These are phyloP conservation scores for Cremastobaeus sp. DNA, from an alignment of 2,888 invertebrate genomes.

Conservation along the genomic window DNA sequence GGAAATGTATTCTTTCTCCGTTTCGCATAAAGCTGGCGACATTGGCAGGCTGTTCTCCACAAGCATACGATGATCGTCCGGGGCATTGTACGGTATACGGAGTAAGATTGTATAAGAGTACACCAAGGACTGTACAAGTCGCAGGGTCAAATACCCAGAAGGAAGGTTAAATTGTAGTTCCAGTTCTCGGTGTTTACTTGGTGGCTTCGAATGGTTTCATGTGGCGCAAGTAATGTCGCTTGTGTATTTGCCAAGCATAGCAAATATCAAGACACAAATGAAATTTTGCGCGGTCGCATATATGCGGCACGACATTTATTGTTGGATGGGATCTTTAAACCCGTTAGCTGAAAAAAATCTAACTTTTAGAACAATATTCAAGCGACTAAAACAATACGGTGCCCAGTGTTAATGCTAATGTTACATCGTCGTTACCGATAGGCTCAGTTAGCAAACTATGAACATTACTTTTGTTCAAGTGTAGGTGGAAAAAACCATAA, in stretches of 20 bases:
- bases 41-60: slow-evolving; percentile 51
- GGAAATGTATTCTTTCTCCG: slow-evolving; percentile 36
- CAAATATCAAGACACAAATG: slow-evolving; percentile 43
- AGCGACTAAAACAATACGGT: slow-evolving; percentile 42
- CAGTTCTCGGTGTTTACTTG: slow-evolving; percentile 53
- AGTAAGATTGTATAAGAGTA: too few species aligned
- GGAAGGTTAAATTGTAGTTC: slow-evolving; percentile 59
- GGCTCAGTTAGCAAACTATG: too few species aligned
- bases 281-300: slow-evolving; percentile 12
- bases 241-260: slow-evolving; percentile 50
- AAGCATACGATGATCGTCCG: slow-evolving; percentile 55
- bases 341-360: slow-evolving; percentile 38
- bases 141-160: slow-evolving; percentile 63
- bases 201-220: slow-evolving; percentile 61
- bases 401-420: slow-evolving; percentile 52
- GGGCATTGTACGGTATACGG: slow-evolving; percentile 55
- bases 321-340: slow-evolving; percentile 42
- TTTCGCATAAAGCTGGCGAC: slow-evolving; percentile 56
- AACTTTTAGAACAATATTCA: slow-evolving; percentile 49
- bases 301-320: slow-evolving; percentile 54
- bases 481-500: slow-evolving; percentile 2
- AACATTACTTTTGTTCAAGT: too few species aligned
- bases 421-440: slow-evolving; percentile 35
- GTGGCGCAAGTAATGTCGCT: slow-evolving; percentile 60
- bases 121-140: slow-evolving; percentile 56